Percentiles rank a stretch among this genome's conserved stretches.
phyloP scores from a whole-genome alignment of 1,140 invertebrate species.

The Drosophila arawakana region DNA sequence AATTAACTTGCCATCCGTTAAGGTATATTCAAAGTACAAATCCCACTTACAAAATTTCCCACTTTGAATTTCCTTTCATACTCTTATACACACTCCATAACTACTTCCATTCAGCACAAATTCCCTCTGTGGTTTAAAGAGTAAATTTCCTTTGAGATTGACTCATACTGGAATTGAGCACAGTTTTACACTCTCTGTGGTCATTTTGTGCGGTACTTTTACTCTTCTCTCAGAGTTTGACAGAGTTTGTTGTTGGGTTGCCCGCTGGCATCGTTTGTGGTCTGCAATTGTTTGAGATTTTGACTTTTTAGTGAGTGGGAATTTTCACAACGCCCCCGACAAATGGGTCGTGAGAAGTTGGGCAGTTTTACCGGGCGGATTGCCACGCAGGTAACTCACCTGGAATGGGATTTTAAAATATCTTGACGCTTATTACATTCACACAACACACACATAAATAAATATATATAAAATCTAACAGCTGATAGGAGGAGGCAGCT shows the following conservation, averaged over 20 bases:
- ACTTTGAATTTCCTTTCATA: background rate
- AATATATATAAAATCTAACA: slow-evolving; percentile 29
- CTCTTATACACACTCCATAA: slow-evolving; percentile 57
- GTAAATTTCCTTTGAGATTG: slow-evolving; percentile 43
- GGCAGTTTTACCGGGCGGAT: slow-evolving; percentile 13
- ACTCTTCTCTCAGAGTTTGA: slow-evolving; percentile 43
- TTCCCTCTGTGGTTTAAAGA: slow-evolving; percentile 57
- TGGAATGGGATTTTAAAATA: slow-evolving; percentile 40
- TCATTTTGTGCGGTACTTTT: slow-evolving; percentile 41
- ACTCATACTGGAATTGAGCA: slow-evolving; percentile 32
- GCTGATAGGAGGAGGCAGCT: slow-evolving; percentile 42
- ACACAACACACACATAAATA: slow-evolving; percentile 22
- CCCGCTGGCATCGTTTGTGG: slow-evolving; percentile 50
- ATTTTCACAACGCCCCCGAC: slow-evolving; percentile 33
- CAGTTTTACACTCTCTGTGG: background rate
- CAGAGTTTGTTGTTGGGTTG: background rate
- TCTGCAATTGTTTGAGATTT: slow-evolving; percentile 61
- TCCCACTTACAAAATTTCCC: slow-evolving; percentile 24
- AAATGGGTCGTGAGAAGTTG: slow-evolving; percentile 32
- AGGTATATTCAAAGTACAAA: slow-evolving; percentile 40
- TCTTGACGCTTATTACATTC: slow-evolving; percentile 44
- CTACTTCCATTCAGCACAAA: slow-evolving; percentile 33
- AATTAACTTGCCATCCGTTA: slow-evolving; percentile 39
- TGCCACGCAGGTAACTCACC: slow-evolving; percentile 13
- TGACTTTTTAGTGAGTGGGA: slow-evolving; percentile 54